A percentile compares a stretch with the other conserved stretches of the same genome.
Conservation (phyloP, 2,888 invertebrate species). For the Cataglyphis rosenhaueri region DNA sequence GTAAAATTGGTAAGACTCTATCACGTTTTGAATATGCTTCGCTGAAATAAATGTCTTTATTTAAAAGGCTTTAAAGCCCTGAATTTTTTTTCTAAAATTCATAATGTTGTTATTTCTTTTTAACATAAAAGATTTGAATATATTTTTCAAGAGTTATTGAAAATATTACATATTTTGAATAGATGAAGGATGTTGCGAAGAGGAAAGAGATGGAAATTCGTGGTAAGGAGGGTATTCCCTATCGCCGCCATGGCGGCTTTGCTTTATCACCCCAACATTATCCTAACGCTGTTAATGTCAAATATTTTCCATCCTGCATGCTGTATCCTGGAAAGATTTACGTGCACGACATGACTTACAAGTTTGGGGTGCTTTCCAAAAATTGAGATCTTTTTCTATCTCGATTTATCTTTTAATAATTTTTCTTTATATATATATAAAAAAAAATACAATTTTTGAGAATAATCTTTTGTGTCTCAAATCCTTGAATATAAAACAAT, state of each 20-base stretch:
- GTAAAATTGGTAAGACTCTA: slow-evolving; percentile 9
- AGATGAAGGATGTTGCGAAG: background rate
- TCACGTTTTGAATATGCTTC: background rate
- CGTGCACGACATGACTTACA: slow-evolving; percentile 84
- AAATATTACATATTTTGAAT: background rate
- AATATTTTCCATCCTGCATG: slow-evolving; percentile 83
- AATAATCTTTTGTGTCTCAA: background rate
- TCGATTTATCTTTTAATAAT: slow-evolving; percentile 22
- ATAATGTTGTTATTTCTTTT: background rate
- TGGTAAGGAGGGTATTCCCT: slow-evolving; percentile 86
- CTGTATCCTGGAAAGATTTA: slow-evolving; percentile 85
- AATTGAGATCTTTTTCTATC: slow-evolving; percentile 1
- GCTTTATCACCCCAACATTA: slow-evolving; percentile 88
- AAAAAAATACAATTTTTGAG: background rate
- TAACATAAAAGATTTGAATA: background rate
- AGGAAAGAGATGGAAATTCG: slow-evolving; percentile 51
- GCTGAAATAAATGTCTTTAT: background rate
- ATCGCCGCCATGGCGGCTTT: slow-evolving; percentile 86
- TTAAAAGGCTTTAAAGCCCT: background rate
- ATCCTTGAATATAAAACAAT: background rate
- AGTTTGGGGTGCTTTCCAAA: slow-evolving; percentile 80
- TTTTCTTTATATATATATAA: background rate
- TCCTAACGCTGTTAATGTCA: slow-evolving; percentile 86
- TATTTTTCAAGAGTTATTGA: background rate
- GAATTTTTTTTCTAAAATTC: background rate